Base-by-base conservation (phyloP, 1,140 invertebrate genomes). In the Scaptomyza montana region DNA sequence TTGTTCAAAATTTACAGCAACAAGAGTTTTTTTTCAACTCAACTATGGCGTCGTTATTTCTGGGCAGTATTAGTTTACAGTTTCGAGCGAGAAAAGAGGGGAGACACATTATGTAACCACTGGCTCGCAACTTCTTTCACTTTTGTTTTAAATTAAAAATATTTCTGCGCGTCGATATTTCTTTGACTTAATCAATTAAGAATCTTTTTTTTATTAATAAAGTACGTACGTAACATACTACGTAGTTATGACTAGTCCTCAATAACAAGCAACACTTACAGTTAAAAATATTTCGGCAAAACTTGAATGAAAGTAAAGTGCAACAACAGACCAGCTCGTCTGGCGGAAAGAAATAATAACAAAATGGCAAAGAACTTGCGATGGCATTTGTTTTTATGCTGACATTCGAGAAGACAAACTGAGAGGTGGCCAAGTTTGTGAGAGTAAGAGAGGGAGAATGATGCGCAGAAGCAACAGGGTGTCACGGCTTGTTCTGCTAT, bases 381-480 rank as follows among this genome's bases (percentile, higher is more conserved):
- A 21, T 13, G 46, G 19, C 68, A 45, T 64, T 71, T 71, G 51
- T 65, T 71, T 64, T 64, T 62, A 55, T 54, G 63, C 43, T 56
- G 47, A 67, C 63, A 53, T 39, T 36, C 21, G 41, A 60, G 49
- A 30, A 13, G 5, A 9, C 59, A 21, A 54, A 30, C 9, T 47
- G 56, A 33, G 43, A 47, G 28, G 6, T 33, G 39, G 21, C 21
- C 46, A 59, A 66, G 30, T 10, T 50, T 46, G 5, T 6, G 30
- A 21, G 19, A 47, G 47, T 33, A 33, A 16, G 33, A 28, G 55
- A 33, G 33, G 28, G 12, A 60, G 49, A 47, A 7, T 12, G 69
- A 72, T 68, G 70, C 70, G 70, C 65, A 68, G 64, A 68, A 73
- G 64, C 70, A 73, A 73, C 70, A 73, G 70, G 70, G 70, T 73